Evolutionary conservation across 1,140 invertebrate genomes (phyloP).

Genomic region (Cydia strobilella): DNA sequence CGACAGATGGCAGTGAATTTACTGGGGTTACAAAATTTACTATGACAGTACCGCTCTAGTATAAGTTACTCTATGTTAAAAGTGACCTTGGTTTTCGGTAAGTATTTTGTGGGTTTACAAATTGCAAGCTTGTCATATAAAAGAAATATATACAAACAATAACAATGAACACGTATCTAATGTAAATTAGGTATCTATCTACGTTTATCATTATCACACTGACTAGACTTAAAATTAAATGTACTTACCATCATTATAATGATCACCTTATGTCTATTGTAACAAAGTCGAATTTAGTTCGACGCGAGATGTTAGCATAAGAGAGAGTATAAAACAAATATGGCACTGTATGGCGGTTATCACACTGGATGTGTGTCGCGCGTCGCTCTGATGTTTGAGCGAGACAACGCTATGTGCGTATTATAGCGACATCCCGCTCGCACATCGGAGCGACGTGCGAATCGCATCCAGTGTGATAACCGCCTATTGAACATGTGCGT

Average conservation of each 20-base stretch:
- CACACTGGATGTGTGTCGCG: too few relatives aligned
- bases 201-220: neutral
- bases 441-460: too few relatives aligned
- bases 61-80: too few relatives aligned
- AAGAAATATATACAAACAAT: neutral
- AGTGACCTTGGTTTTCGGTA: neutral
- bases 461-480: too few relatives aligned
- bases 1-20: too few relatives aligned
- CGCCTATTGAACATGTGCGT: neutral
- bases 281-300: neutral
- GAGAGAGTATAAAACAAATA: constrained; percentile 10
- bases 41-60: too few relatives aligned
- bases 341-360: neutral
- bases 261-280: neutral
- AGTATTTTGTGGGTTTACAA: neutral
- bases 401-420: too few relatives aligned
- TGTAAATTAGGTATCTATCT: neutral
- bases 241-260: neutral
- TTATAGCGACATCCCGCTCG: too few relatives aligned
- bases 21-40: too few relatives aligned
- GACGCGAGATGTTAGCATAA: neutral
- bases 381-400: too few relatives aligned
- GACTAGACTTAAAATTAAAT: neutral
- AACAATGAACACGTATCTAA: neutral
- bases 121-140: neutral